phyloP scores from a whole-genome alignment of 1,140 invertebrate species.

The Zaprionus camerounensis region DNA sequence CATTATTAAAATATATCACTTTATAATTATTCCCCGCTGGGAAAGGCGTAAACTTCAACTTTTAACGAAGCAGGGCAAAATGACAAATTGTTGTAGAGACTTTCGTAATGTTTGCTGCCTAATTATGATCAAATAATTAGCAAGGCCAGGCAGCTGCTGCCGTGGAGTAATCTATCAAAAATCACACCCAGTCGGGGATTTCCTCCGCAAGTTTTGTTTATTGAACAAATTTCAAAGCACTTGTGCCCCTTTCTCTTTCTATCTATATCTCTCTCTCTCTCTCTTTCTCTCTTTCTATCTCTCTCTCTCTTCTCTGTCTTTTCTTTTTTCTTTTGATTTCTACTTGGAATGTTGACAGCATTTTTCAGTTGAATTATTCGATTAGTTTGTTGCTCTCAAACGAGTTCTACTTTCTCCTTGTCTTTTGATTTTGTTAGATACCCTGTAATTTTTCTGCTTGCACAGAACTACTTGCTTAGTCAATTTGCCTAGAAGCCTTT shows the following conservation, averaged over 20 bases:
- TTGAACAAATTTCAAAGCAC: not conserved
- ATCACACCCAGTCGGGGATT: not conserved
- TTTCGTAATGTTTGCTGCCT: conserved; percentile 3
- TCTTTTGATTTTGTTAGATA: not conserved
- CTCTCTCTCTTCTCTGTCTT: not conserved
- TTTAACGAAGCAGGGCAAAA: not conserved
- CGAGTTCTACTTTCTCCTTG: not conserved
- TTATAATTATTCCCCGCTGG: not conserved
- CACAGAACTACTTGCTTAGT: conserved; percentile 1
- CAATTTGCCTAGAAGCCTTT: conserved; percentile 19
- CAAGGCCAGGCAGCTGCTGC: not conserved
- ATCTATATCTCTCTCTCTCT: not conserved
- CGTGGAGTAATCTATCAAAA: conserved; percentile 1
- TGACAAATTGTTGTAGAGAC: conserved; percentile 16
- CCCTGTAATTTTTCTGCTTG: not conserved
- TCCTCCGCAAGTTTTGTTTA: not conserved
- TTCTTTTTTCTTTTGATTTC: not conserved
- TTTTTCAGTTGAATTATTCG: conserved; percentile 20
- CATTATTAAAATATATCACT: not conserved
- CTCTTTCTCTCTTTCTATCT: too few relatives aligned
- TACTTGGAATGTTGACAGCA: conserved; percentile 8
- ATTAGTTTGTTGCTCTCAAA: not conserved
- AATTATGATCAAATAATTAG: conserved; percentile 22
- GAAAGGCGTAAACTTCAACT: not conserved
- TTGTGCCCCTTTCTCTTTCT: not conserved